Percentiles rank a stretch among this genome's conserved stretches.
Evolutionary conservation across 2,888 invertebrate genomes (phyloP).

Genomic region (Pecten maximus): DNA sequence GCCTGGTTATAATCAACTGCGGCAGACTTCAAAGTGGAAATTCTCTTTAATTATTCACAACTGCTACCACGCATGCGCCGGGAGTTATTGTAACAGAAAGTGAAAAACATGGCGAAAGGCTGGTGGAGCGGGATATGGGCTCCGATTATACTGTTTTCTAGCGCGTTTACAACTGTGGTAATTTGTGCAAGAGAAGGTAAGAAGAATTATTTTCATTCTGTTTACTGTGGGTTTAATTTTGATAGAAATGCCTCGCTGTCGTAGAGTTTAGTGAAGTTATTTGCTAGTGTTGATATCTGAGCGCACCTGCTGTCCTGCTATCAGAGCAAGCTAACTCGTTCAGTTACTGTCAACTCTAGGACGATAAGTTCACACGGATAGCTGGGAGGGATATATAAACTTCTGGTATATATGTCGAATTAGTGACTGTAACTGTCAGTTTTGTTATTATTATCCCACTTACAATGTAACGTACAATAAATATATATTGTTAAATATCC

Average conservation of each 20-base stretch:
- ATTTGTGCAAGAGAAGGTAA: slow-evolving; percentile 28
- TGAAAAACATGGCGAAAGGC: slow-evolving; percentile 32
- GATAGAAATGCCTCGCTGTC: neutral
- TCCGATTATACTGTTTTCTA: slow-evolving; percentile 22
- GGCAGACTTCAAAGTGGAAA: slow-evolving; percentile 22
- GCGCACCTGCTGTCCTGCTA: slow-evolving; percentile 34
- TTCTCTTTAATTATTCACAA: slow-evolving; percentile 6
- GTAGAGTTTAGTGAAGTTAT: neutral
- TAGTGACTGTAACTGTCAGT: neutral
- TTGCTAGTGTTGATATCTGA: neutral
- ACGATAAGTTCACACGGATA: neutral
- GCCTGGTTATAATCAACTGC: slow-evolving; percentile 26
- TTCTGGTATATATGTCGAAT: neutral
- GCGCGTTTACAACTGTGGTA: slow-evolving; percentile 1
- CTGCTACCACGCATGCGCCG: slow-evolving; percentile 24
- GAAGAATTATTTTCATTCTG: neutral
- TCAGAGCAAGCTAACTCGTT: slow-evolving; percentile 1
- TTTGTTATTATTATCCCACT: neutral
- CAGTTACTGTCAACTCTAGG: slow-evolving; percentile 15
- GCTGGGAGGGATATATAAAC: neutral
- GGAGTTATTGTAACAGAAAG: slow-evolving; percentile 35
- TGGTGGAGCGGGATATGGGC: slow-evolving; percentile 27
- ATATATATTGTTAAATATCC: too few relatives aligned
- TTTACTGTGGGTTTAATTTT: neutral
- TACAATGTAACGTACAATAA: neutral